Evolutionary conservation across 2,113 vertebrate genomes (phyloP).

Genomic region (Passer domesticus): DNA sequence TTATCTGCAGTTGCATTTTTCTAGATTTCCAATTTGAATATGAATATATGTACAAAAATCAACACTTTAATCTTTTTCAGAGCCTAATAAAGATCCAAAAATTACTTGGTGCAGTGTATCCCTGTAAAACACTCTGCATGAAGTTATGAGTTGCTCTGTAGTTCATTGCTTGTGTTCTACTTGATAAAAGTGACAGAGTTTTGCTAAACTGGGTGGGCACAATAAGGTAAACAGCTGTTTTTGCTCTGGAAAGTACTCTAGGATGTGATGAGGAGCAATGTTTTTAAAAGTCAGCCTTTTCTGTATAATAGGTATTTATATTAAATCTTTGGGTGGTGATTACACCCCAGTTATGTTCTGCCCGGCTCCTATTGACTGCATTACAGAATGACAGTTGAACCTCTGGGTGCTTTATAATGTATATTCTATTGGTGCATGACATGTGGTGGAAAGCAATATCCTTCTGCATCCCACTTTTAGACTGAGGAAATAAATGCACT

Average conservation of each 20-base stretch:
- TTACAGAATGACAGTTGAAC: neutral
- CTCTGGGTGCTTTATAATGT: neutral
- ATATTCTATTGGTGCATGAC: neutral
- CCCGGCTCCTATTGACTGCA: neutral
- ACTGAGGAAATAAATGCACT: neutral
- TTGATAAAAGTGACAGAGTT: neutral
- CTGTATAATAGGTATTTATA: neutral
- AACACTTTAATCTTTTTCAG: neutral
- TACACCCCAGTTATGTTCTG: neutral
- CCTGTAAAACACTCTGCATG: neutral
- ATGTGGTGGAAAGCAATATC: neutral
- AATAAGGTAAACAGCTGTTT: neutral
- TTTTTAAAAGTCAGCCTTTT: neutral
- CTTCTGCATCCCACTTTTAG: neutral
- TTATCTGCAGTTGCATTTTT: neutral
- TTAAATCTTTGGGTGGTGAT: neutral
- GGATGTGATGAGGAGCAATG: neutral
- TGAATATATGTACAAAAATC: neutral
- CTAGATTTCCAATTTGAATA: neutral
- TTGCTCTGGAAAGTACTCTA: neutral
- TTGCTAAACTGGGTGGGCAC: neutral
- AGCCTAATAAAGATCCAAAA: neutral
- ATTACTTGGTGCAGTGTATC: neutral
- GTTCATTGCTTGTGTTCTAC: neutral
- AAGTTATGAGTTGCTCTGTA: neutral